Evolutionary conservation across 2,888 invertebrate species (phyloP).

Genomic region (Bruchidius siliquastri): DNA sequence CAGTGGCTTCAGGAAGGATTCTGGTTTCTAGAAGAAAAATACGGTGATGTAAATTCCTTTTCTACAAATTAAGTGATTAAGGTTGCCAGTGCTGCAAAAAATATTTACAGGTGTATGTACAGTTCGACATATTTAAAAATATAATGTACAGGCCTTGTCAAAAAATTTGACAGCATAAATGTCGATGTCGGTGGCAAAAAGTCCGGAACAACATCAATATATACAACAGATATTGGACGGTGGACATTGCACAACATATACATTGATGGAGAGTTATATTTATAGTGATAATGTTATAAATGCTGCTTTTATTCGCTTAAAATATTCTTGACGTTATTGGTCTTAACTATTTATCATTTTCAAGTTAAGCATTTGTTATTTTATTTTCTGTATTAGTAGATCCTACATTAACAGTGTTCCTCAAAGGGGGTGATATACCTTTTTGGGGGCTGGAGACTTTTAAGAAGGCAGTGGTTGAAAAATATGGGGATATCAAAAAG

Average conservation of each 20-base stretch:
- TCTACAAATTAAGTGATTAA: not conserved
- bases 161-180: not conserved
- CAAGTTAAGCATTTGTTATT: too few relatives aligned
- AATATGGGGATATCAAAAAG: too few relatives aligned
- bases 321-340: not conserved
- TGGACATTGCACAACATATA: slow-evolving; percentile 12
- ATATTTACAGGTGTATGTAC: not conserved
- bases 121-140: not conserved
- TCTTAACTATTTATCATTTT: not conserved
- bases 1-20: slow-evolving; percentile 89
- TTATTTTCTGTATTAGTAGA: too few relatives aligned
- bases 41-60: not conserved
- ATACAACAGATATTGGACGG: slow-evolving; percentile 21
- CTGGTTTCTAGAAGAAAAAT: slow-evolving; percentile 72
- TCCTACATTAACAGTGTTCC: too few relatives aligned
- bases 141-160: not conserved
- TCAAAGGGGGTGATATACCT: too few relatives aligned
- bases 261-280: not conserved
- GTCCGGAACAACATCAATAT: slow-evolving; percentile 26
- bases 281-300: not conserved
- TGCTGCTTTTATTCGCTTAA: not conserved
- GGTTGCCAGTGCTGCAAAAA: not conserved
- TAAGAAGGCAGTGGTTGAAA: too few relatives aligned
- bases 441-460: too few relatives aligned
- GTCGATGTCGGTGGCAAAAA: slow-evolving; percentile 19